Conservation (phyloP, 2,113 vertebrate species). For the Plectropomus leopardus region DNA sequence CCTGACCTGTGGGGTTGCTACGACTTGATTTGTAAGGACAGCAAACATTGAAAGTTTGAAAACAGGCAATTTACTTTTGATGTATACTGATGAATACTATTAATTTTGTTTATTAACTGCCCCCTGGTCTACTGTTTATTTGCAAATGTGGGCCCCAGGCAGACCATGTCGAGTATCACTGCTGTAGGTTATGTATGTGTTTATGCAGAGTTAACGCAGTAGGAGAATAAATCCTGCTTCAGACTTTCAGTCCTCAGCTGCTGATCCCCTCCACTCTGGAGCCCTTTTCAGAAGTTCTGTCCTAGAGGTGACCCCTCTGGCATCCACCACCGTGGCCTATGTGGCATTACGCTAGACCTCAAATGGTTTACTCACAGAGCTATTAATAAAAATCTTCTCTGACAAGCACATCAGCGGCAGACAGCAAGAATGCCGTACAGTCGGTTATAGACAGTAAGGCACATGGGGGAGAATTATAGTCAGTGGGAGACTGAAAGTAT, state of each 20-base stretch:
- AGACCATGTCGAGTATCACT: no score
- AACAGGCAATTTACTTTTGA: no score
- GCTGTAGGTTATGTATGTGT: no score
- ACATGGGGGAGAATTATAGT: constrained; percentile 49
- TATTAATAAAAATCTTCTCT: constrained; percentile 75
- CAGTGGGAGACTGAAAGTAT: constrained; percentile 43
- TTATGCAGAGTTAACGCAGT: no score
- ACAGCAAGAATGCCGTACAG: constrained; percentile 41
- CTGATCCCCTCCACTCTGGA: constrained; percentile 10
- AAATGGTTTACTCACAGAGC: constrained; percentile 75
- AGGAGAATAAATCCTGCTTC: no score
- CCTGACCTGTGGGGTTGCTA: no score
- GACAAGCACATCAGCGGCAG: constrained; percentile 49
- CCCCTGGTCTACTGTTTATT: no score
- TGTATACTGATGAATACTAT: no score
- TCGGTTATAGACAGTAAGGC: constrained; percentile 31
- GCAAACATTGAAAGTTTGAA: no score
- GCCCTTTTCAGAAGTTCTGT: constrained; percentile 37
- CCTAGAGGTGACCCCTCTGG: constrained; percentile 66
- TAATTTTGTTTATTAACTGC: no score
- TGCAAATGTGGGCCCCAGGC: no score
- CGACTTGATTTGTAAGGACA: no score
- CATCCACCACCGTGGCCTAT: constrained; percentile 42
- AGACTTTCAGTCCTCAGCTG: constrained; percentile 48
- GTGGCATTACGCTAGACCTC: constrained; percentile 69